A percentile compares a stretch with the other conserved stretches of the same genome.
These are phyloP conservation scores for Macrophya alboannulata DNA, from an alignment of 2,888 invertebrate species.

Conservation along the genomic window DNA sequence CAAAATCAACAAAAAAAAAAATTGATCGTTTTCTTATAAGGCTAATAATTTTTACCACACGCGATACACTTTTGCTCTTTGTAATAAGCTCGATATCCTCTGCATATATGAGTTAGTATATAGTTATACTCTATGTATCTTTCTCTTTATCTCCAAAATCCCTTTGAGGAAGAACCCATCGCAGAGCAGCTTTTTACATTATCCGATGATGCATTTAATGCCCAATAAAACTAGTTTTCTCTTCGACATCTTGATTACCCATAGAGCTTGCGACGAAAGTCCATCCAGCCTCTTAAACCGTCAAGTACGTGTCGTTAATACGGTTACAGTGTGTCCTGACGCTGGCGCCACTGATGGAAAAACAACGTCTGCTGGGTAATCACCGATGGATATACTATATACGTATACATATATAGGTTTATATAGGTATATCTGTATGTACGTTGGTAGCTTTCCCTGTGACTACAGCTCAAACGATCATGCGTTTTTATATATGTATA, in stretches of 20 bases:
- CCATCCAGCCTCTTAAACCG: not conserved
- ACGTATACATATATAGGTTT: not conserved
- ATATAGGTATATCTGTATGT: not conserved
- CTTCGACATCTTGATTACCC: conserved; percentile 50
- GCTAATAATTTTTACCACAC: not conserved
- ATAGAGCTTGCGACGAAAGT: not conserved
- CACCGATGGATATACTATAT: conserved; percentile 1
- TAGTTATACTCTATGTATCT: not conserved
- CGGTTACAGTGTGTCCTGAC: not conserved
- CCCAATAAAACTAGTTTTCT: conserved; percentile 40
- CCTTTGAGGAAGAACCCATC: not conserved
- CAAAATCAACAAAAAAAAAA: not conserved
- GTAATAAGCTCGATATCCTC: not conserved
- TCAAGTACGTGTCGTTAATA: conserved; percentile 2
- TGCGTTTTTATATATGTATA: not conserved
- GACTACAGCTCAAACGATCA: conserved; percentile 5
- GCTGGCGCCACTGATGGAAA: conserved; percentile 14
- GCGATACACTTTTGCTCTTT: not conserved
- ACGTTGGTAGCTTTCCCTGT: not conserved
- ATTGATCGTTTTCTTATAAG: not conserved
- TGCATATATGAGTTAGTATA: not conserved
- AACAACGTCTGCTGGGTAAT: conserved; percentile 10
- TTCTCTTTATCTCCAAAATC: not conserved
- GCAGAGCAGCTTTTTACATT: not conserved
- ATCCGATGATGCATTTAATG: not conserved